Base-by-base conservation (phyloP, 2,113 vertebrate species). In the Symphodus melops region DNA sequence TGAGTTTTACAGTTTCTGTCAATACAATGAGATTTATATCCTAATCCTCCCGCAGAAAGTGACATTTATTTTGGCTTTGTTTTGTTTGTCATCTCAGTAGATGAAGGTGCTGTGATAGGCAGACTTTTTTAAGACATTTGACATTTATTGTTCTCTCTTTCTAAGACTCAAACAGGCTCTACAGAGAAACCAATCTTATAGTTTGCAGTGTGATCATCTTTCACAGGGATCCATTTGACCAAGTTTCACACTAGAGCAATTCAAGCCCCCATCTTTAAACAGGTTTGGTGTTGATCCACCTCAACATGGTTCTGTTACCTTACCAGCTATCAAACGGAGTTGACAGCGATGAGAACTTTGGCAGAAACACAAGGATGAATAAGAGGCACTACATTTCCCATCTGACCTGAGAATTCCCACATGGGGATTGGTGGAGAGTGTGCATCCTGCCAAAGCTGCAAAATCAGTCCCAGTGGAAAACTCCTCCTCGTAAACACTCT, bases 391-490 rank as follows among this genome's bases (percentile, higher is more conserved):
- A 52, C 63, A 75, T 39, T 13, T 68, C 44, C 61, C 57, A 51
- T 25, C 77, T 58, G 71, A 81, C 75, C 52, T 69, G 28, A 51
- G 39, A 19, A 48, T 44, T 69, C 62, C 70, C 65, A 20, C 46
- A 20, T n/a, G 74, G 70, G 73, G 55, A 55, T 46, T n/a, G 58
- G 33, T 46, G 68, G 69, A 58, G 63, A 54, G 20, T 60, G 1
- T 63, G 68, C 25, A 71, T 70, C 39, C 48, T 72, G 12, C 58
- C 36, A 28, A 62, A 52, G 55, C 39, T 10, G 39, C 8, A 11
- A 41, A 41, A 41, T 41, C 8, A 41, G 11, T 41, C 39, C 39
- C 39, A 37, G 72, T 33, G 28, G 28, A 33, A 33, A 33, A 33
- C 28, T 4, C 28, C 28, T 4, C 28, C 28, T 33, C 28, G 6